A percentile compares a stretch with the other conserved stretches of the same genome.
Conservation (phyloP, 1,140 invertebrate genomes). For the Drosophila cardini region DNA sequence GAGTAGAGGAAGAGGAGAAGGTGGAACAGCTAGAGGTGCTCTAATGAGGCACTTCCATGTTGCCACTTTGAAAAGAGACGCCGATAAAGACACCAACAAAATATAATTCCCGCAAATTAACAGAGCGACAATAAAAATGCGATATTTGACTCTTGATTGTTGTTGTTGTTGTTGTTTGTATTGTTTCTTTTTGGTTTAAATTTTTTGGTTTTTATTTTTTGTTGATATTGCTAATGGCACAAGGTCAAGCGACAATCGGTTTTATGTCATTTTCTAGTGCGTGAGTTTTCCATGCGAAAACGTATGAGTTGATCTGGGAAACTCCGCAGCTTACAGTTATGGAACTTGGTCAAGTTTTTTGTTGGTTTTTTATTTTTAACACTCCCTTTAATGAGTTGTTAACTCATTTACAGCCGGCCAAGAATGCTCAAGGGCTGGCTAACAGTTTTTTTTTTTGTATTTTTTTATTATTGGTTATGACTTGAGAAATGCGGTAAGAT, state of each 20-base stretch:
- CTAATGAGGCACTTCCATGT: constrained; percentile 36
- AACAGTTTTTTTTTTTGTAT: neutral
- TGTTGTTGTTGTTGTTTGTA: constrained; percentile 40
- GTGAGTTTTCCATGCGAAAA: constrained; percentile 53
- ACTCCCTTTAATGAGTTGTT: constrained; percentile 29
- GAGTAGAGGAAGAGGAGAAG: neutral
- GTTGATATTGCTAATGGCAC: constrained; percentile 22
- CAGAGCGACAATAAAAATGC: constrained; percentile 25
- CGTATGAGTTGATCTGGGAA: constrained; percentile 19
- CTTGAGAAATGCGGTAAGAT: constrained; percentile 21
- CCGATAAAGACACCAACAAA: constrained; percentile 43
- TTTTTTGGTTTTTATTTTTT: constrained; percentile 39
- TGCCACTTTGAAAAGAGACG: neutral
- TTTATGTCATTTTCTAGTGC: constrained; percentile 17
- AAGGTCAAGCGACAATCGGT: constrained; percentile 39
- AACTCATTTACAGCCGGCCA: constrained; percentile 26
- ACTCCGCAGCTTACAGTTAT: constrained; percentile 3
- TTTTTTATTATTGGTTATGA: constrained; percentile 7
- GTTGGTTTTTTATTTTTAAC: neutral
- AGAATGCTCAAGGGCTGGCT: constrained; percentile 40
- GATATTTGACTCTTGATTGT: constrained; percentile 40
- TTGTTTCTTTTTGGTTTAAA: constrained; percentile 37
- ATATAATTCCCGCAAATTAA: constrained; percentile 63
- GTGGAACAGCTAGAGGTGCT: neutral
- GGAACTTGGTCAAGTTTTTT: constrained; percentile 1